phyloP scores from a whole-genome alignment of 2,888 invertebrate species.

The Parnassius mnemosyne region DNA sequence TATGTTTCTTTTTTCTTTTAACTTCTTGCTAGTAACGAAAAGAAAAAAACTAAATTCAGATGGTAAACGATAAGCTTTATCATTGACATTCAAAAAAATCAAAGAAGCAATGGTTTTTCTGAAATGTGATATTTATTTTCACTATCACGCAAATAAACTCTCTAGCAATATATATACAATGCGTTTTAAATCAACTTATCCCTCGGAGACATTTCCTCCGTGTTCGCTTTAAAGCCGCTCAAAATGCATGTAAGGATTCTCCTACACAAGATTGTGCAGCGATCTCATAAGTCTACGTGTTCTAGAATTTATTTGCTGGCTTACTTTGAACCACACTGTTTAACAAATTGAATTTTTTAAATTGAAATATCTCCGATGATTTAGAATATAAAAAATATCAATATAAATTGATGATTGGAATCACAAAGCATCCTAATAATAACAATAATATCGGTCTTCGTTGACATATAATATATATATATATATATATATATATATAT shows the following conservation, averaged over 20 bases:
- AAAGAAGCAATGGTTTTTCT: background rate
- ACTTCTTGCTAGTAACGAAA: no score
- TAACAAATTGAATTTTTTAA: conserved; percentile 17
- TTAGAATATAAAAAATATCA: conserved; percentile 1
- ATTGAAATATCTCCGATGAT: conserved; percentile 15
- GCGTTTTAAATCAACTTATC: conserved; percentile 25
- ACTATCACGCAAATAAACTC: conserved; percentile 2
- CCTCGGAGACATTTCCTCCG: conserved; percentile 19
- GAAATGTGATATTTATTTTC: conserved; percentile 5
- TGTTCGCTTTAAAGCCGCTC: conserved; percentile 22
- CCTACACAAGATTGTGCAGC: conserved; percentile 25
- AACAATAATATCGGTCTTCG: no score
- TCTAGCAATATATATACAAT: conserved; percentile 14
- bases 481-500: no score
- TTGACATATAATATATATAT: no score
- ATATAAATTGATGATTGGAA: no score
- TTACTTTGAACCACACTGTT: conserved; percentile 19
- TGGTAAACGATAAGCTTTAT: no score
- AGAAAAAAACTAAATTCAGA: no score
- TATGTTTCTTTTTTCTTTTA: no score
- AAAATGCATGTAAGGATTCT: conserved; percentile 27
- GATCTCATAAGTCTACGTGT: conserved; percentile 27
- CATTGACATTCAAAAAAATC: no score
- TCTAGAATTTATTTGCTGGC: conserved; percentile 25
- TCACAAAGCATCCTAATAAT: no score